Evolutionary conservation across 2,888 invertebrate genomes (phyloP).

Genomic region (Ophion obscuratus): DNA sequence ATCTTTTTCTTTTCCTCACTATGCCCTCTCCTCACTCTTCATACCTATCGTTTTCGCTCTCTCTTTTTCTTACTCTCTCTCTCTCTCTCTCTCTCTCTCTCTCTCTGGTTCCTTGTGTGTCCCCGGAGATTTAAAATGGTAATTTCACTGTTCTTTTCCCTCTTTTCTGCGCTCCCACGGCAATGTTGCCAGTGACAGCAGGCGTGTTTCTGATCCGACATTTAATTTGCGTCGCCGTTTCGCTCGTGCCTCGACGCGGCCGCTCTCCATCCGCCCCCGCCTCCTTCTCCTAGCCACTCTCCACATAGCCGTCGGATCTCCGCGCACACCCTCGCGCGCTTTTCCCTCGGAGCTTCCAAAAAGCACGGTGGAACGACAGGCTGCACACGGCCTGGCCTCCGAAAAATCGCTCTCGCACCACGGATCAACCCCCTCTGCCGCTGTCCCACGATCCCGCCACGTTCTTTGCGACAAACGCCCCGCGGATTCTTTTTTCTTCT

Average conservation of each 20-base stretch:
- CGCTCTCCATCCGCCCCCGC: conserved; percentile 29
- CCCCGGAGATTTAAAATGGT: conserved; percentile 73
- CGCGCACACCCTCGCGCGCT: conserved; percentile 40
- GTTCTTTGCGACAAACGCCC: conserved; percentile 43
- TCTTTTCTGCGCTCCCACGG: conserved; percentile 65
- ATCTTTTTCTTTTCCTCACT: conserved; percentile 17
- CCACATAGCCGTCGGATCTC: conserved; percentile 38
- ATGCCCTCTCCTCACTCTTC: conserved; percentile 30
- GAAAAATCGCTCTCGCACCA: conserved; percentile 53
- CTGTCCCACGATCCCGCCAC: not conserved
- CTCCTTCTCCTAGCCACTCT: not conserved
- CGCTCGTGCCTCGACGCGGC: conserved; percentile 60
- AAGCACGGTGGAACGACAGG: conserved; percentile 20
- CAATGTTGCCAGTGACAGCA: conserved; percentile 75
- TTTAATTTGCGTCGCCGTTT: conserved; percentile 77
- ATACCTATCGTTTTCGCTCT: not conserved
- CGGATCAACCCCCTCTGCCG: conserved; percentile 1
- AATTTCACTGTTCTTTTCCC: conserved; percentile 72
- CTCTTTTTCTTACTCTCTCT: conserved; percentile 24
- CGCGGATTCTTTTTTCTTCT: conserved; percentile 19
- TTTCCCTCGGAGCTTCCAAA: conserved; percentile 51
- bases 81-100: conserved; percentile 27
- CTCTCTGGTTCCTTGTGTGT: conserved; percentile 31
- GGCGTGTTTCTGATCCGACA: conserved; percentile 76
- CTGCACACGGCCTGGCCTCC: conserved; percentile 28